These are phyloP conservation scores for Lampropteryx suffumata DNA, from an alignment of 2,888 invertebrate genomes.

Conservation along the genomic window DNA sequence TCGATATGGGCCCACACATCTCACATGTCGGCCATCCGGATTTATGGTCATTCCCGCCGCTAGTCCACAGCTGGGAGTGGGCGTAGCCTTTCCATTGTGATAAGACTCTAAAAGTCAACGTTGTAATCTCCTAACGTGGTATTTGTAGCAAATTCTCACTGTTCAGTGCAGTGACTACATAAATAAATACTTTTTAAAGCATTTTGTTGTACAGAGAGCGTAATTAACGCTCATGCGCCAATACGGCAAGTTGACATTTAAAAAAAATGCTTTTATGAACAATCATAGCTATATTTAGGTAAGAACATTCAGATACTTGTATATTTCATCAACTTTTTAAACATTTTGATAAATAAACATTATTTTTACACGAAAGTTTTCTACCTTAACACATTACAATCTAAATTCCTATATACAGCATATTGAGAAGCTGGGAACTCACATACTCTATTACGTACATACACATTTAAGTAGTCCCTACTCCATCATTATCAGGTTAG, in stretches of 20 bases:
- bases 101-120: constrained; percentile 4
- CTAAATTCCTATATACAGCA: constrained; percentile 29
- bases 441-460: background rate
- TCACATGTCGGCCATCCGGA: constrained; percentile 88
- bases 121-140: no score
- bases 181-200: no score
- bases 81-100: constrained; percentile 31
- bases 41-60: constrained; percentile 84
- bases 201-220: no score
- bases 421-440: constrained; percentile 4
- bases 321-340: constrained; percentile 40
- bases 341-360: constrained; percentile 54
- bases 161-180: no score
- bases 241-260: background rate
- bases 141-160: no score
- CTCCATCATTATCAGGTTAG: no score
- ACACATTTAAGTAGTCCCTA: no score
- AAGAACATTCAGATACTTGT: constrained; percentile 34
- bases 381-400: constrained; percentile 27
- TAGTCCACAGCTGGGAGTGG: constrained; percentile 81
- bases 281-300: constrained; percentile 40
- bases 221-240: no score
- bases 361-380: constrained; percentile 38
- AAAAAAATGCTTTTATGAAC: constrained; percentile 31
- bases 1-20: constrained; percentile 78